Evolutionary conservation across 2,888 invertebrate species (phyloP).

Genomic region (Sesia bembeciformis): DNA sequence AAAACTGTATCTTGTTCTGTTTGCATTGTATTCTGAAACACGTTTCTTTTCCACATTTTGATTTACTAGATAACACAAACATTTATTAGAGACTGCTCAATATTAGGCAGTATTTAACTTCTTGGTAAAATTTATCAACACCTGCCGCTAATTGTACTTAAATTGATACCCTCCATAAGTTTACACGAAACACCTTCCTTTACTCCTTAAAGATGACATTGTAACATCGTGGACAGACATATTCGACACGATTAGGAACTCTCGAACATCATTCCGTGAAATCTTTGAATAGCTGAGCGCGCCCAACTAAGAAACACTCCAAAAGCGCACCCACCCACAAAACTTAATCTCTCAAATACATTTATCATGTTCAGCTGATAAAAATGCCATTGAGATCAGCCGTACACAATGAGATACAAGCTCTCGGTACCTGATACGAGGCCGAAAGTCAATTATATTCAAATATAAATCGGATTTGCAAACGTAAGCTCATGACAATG

Average conservation of each 20-base stretch:
- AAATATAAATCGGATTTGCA: slow-evolving; percentile 74
- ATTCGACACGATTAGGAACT: background rate
- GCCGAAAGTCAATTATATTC: slow-evolving; percentile 73
- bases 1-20: slow-evolving; percentile 27
- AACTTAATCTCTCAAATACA: slow-evolving; percentile 67
- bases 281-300: slow-evolving; percentile 32
- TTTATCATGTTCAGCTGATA: slow-evolving; percentile 70
- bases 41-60: too few relatives aligned
- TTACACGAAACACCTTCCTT: too few relatives aligned
- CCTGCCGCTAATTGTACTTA: too few relatives aligned
- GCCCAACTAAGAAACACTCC: slow-evolving; percentile 13
- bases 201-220: too few relatives aligned
- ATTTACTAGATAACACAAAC: too few relatives aligned
- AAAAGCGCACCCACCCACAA: slow-evolving; percentile 35
- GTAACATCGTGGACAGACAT: too few relatives aligned
- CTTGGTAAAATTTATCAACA: too few relatives aligned
- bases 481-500: slow-evolving; percentile 67
- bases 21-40: slow-evolving; percentile 16
- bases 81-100: too few relatives aligned
- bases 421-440: slow-evolving; percentile 59
- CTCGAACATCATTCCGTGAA: slow-evolving; percentile 18
- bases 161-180: too few relatives aligned
- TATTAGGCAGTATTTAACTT: too few relatives aligned
- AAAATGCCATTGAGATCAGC: slow-evolving; percentile 68
- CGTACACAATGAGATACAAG: slow-evolving; percentile 59